Conservation (phyloP, 2,888 invertebrate species). For the Nephrotoma guestfalica region DNA sequence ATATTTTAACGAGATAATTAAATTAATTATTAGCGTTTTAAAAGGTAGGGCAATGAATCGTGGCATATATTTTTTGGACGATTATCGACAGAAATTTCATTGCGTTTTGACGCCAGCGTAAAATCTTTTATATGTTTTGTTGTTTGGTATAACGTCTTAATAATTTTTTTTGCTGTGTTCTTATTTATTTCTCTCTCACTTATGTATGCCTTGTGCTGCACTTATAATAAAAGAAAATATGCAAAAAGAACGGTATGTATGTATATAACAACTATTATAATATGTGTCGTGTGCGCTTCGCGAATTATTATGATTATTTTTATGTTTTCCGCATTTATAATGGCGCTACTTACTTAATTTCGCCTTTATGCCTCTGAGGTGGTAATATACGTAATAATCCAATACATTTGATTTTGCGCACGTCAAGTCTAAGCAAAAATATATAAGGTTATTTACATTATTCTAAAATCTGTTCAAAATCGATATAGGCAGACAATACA, state of each 20-base stretch:
- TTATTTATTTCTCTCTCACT: not conserved
- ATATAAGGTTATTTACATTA: not conserved
- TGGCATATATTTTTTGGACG: not conserved
- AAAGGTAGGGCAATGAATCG: not conserved
- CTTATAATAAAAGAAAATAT: not conserved
- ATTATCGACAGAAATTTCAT: not conserved
- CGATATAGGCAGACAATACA: not conserved
- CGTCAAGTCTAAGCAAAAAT: not conserved
- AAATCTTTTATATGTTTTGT: not conserved
- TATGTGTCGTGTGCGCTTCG: not conserved
- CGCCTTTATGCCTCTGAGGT: not conserved
- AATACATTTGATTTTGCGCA: not conserved
- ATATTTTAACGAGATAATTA: not conserved
- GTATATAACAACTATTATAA: not conserved
- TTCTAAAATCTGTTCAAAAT: not conserved
- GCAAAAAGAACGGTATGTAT: not conserved
- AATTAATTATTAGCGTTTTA: not conserved
- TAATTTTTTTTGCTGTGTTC: not conserved
- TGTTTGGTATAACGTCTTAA: not conserved
- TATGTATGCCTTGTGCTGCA: not conserved
- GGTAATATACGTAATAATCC: not conserved
- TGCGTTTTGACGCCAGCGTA: not conserved
- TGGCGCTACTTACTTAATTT: not conserved
- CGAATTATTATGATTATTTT: not conserved
- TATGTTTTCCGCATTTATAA: not conserved